Evolutionary conservation across 1,140 invertebrate genomes (phyloP).

Genomic region (Elysia chlorotica): DNA sequence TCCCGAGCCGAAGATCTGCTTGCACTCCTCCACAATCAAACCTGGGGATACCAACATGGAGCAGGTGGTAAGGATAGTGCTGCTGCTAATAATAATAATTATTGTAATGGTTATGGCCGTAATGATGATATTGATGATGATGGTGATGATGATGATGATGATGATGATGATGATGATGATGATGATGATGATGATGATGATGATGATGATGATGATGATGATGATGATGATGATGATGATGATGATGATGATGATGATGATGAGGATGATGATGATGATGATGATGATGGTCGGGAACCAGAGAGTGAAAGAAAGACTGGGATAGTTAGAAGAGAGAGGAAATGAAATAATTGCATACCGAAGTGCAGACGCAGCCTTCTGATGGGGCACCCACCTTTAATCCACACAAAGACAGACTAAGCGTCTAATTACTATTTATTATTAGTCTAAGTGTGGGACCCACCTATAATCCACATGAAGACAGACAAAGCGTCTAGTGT

Average conservation of each 20-base stretch:
- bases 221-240: neutral
- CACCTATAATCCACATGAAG: slow-evolving; percentile 40
- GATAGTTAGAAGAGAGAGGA: no score
- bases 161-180: neutral
- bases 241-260: neutral
- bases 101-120: neutral
- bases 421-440: no score
- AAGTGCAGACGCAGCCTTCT: no score
- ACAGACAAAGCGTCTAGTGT: no score
- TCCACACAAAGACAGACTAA: neutral
- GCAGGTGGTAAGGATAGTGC: neutral
- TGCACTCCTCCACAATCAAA: slow-evolving; percentile 45
- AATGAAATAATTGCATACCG: no score
- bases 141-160: neutral
- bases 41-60: slow-evolving; percentile 24
- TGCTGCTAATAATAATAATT: neutral
- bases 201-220: neutral
- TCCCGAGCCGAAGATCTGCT: slow-evolving; percentile 39
- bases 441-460: no score
- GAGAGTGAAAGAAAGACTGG: no score
- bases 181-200: neutral
- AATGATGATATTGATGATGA: neutral
- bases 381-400: neutral
- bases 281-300: no score
- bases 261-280: no score